A percentile compares a stretch with the other conserved stretches of the same genome.
Conservation (phyloP, 2,888 invertebrate genomes). For the Drosophila putrida region DNA sequence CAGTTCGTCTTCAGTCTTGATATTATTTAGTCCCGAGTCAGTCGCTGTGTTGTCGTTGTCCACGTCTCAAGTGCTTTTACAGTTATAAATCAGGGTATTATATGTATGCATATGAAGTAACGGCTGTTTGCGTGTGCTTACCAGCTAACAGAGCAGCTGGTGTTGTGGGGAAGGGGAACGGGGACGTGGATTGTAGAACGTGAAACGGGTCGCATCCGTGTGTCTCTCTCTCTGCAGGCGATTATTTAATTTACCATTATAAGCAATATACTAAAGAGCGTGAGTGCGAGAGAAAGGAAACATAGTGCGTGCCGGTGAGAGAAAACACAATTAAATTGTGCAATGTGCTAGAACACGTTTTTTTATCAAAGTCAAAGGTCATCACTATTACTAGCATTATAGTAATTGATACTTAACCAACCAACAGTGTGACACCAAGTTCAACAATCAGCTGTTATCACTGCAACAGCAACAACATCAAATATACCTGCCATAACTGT, state of each 20-base stretch:
- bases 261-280: not conserved
- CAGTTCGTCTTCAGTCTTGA: slow-evolving; percentile 72
- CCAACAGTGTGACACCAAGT: slow-evolving; percentile 30
- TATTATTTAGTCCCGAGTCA: slow-evolving; percentile 53
- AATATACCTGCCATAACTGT: slow-evolving; percentile 18
- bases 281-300: not conserved
- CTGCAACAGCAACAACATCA: slow-evolving; percentile 25
- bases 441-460: slow-evolving; percentile 53
- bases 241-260: slow-evolving; percentile 59
- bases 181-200: not conserved
- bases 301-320: slow-evolving; percentile 41
- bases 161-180: not conserved
- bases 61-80: slow-evolving; percentile 38
- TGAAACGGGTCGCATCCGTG: slow-evolving; percentile 36
- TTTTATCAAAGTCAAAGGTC: slow-evolving; percentile 46
- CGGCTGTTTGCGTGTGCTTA: slow-evolving; percentile 68
- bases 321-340: slow-evolving; percentile 17
- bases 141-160: slow-evolving; percentile 35
- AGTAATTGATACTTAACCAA: slow-evolving; percentile 20
- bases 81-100: slow-evolving; percentile 34
- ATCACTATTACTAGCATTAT: slow-evolving; percentile 9
- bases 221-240: slow-evolving; percentile 35
- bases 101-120: slow-evolving; percentile 45
- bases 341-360: slow-evolving; percentile 39
- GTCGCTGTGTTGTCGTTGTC: slow-evolving; percentile 41